Evolutionary conservation across 2,113 vertebrate genomes (phyloP), one percentile per base, ranked within the genome.

Genomic region (Cryptoleucopteryx plumbea): DNA sequence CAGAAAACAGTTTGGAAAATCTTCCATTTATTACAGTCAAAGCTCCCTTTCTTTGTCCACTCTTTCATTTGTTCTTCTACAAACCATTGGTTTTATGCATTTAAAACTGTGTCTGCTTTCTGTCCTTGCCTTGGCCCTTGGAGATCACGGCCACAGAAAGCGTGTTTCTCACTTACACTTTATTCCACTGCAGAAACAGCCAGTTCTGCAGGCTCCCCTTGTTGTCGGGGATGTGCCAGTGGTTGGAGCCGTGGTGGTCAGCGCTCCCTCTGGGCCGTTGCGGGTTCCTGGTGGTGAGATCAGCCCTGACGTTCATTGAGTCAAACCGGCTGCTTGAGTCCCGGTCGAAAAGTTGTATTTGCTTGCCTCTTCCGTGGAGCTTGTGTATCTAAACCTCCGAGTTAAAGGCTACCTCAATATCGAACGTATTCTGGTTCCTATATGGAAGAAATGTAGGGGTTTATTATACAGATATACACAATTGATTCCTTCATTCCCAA

Each of bases 151-250:
- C 6, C 31, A 32, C 34, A 62, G 50, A 26, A 66, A 48, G 10
- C 0, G 0, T 11, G 23, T 17, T 90, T 50, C 31, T 83, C 36
- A 7, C 22, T 58, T 58, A 20, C 21, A 9, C 7, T 29, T 70
- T 38, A 42, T 58, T 92, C 32, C 23, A 32, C 38, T 36, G 16
- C 1, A 3, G 63, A 61, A 85, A 31, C 7, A 77, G 25, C 13
- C n/a, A 2, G 5, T 65, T 22, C 10, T 85, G 36, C 43, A 48
- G 59, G 27, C 52, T 71, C 11, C 26, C 56, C 26, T 38, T 34
- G 10, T 16, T 53, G 26, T 11, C 3, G 10, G 3, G 65, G 36
- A 2, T 14, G 31, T 55, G 47, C 67, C 47, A 5, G 61, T 10
- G 22, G n/a, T 16, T 20, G 47, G 52, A 19, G 61, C 11, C 6